phyloP scores from a whole-genome alignment of 2,888 invertebrate genomes.

The Agrochola circellaris region DNA sequence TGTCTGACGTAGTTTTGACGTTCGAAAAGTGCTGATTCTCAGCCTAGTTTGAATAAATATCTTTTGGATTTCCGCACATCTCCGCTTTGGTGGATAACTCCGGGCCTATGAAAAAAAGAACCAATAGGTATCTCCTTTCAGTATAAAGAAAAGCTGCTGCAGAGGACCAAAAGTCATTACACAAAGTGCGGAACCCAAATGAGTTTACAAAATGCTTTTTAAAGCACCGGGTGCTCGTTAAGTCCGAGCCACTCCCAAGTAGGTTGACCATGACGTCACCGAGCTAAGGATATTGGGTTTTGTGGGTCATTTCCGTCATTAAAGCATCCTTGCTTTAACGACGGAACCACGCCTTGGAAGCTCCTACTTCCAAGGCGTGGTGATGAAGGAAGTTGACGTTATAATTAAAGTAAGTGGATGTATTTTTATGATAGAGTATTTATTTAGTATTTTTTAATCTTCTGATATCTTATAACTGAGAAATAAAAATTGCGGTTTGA shows the following conservation, averaged over 20 bases:
- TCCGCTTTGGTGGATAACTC: too few relatives aligned
- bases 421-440: background rate
- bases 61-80: too few relatives aligned
- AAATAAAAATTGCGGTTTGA: too few relatives aligned
- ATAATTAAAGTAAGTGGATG: background rate
- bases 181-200: constrained; percentile 47
- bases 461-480: background rate
- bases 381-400: background rate
- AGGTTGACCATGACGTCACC: constrained; percentile 38
- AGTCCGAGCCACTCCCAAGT: constrained; percentile 18
- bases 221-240: constrained; percentile 55
- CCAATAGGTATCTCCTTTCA: constrained; percentile 6
- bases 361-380: constrained; percentile 8
- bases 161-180: constrained; percentile 29
- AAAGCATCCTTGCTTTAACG: too few relatives aligned
- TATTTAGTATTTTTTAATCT: background rate
- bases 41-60: too few relatives aligned
- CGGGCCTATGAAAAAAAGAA: background rate
- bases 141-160: constrained; percentile 11
- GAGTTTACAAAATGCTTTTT: constrained; percentile 64
- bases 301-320: constrained; percentile 40
- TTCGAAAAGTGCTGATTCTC: too few relatives aligned
- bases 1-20: too few relatives aligned
- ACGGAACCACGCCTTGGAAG: too few relatives aligned
- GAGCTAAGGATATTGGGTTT: constrained; percentile 31